Evolutionary conservation across 1,140 invertebrate genomes (phyloP), one percentile per base, ranked within the genome.

Genomic region (Aphelenchoides besseyi): DNA sequence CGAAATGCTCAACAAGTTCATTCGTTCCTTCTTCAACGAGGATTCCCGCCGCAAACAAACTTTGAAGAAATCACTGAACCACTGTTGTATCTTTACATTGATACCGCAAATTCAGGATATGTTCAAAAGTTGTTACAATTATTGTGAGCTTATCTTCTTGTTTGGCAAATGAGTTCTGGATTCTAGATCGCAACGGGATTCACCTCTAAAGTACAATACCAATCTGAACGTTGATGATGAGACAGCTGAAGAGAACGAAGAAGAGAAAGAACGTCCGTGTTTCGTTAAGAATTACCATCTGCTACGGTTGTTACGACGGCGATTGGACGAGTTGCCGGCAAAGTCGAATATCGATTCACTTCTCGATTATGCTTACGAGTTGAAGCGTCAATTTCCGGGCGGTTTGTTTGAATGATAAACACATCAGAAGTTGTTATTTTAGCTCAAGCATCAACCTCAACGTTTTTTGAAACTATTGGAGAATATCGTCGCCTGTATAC

Each of bases 321-420:
- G 55, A n/a, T 30, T 76, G 12, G 16, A 32, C 9, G 72, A 73
- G 2, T 32, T 37, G 29, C 33, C 68, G n/a, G 23, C 12, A 3
- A 16, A 37, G 0, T 23, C 57, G 55, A 48, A 62, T 37, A 35
- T 73, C n/a, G 28, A 35, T 18, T 16, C 33, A 2, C 26, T 73
- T 18, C 52, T 73, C 18, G 72, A 73, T n/a, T 73, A 41, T 36
- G 72, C 57, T 29, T 73, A 75, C 30, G 72, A 73, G 55, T 52
- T 73, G 18, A 29, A 54, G 48, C 33, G 72, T 12, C 18, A 74
- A 54, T 73, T 73, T 55, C 72, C 72, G 32, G 71, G 71, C 74
- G 18, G n/a, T 23, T 5, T 9, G 9, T 36, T 74, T 23, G n/a
- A 35, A 8, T 1, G 3, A 41, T 1, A n/a, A 59, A 35, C 18